phyloP scores from a whole-genome alignment of 2,797 vertebrate genomes.

The Eurystomus glaucurus region DNA sequence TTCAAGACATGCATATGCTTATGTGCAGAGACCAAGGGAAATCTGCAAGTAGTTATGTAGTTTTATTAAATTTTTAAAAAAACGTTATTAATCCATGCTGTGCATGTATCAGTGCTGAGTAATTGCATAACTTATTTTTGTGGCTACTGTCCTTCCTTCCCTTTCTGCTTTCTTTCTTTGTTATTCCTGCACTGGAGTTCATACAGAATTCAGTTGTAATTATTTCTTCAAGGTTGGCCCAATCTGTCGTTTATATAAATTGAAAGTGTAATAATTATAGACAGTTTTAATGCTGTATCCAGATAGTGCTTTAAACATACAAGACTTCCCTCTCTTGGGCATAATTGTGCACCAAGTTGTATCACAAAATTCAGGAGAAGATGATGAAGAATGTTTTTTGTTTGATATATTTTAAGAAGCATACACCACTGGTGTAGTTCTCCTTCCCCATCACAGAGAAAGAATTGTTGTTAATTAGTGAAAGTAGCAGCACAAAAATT shows the following conservation, averaged over 20 bases:
- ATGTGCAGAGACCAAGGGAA: not conserved
- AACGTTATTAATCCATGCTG: not conserved
- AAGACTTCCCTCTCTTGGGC: not conserved
- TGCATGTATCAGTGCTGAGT: not conserved
- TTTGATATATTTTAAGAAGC: not conserved
- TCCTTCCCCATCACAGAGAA: not conserved
- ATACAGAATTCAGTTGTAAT: not conserved
- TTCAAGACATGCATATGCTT: not conserved
- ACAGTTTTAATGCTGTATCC: not conserved
- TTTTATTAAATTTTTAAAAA: not conserved
- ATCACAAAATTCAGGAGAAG: not conserved
- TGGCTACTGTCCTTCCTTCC: not conserved
- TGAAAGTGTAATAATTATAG: not conserved
- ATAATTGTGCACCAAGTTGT: not conserved
- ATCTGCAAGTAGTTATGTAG: slow-evolving; percentile 12
- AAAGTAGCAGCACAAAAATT: not conserved
- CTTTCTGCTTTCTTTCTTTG: not conserved
- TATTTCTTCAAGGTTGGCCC: not conserved
- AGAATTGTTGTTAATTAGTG: not conserved
- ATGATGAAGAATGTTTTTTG: not conserved
- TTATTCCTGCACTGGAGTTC: not conserved
- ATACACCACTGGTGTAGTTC: not conserved
- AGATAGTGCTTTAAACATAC: not conserved
- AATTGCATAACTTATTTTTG: not conserved
- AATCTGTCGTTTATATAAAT: not conserved